Conservation (phyloP, 2,113 vertebrate species). For the Pteropus alecto region DNA sequence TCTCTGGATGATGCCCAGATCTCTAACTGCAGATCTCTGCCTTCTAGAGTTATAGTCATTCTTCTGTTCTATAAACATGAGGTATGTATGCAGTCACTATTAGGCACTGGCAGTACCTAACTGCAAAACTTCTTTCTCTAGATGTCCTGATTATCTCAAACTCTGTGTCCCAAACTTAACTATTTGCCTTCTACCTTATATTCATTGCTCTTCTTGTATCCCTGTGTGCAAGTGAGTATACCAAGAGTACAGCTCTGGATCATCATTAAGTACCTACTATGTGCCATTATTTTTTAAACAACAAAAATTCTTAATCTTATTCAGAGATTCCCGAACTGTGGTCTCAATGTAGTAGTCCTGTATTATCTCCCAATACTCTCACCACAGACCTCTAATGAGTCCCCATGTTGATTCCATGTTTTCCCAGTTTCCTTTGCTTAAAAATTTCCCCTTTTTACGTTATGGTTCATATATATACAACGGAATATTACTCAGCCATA, state of each 20-base stretch:
- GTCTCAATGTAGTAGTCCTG: background rate
- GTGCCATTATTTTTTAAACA: background rate
- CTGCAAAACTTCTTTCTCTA: background rate
- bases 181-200: background rate
- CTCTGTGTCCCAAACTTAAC: background rate
- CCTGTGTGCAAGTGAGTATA: background rate
- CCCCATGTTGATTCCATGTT: background rate
- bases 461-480: too few relatives aligned
- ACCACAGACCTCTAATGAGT: background rate
- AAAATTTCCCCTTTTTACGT: background rate
- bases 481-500: too few relatives aligned
- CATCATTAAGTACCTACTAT: background rate
- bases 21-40: background rate
- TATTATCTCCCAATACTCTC: background rate
- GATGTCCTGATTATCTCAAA: background rate
- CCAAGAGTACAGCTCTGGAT: background rate
- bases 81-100: background rate
- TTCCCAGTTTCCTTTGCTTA: background rate
- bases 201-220: background rate
- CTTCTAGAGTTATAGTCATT: background rate
- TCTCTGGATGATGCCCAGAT: background rate
- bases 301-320: background rate
- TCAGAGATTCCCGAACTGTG: background rate
- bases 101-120: background rate
- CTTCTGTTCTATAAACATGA: background rate